phyloP scores from a whole-genome alignment of 2,797 vertebrate species.

The Falco rusticolus region DNA sequence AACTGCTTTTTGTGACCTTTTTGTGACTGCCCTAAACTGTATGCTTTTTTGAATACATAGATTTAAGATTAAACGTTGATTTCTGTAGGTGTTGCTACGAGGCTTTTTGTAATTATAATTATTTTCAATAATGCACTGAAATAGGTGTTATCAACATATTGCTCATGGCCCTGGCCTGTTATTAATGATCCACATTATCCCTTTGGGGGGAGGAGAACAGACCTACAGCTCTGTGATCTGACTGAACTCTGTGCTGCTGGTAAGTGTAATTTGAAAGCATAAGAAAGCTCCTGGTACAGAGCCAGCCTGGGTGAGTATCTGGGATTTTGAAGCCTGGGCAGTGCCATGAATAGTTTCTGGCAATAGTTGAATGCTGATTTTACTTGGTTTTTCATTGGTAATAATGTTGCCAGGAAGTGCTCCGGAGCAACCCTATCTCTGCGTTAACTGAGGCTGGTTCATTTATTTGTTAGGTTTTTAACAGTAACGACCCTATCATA shows the following conservation, averaged over 20 bases:
- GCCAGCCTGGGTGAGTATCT: not conserved
- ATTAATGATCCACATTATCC: not conserved
- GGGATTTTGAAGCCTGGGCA: not conserved
- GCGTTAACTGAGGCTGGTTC: not conserved
- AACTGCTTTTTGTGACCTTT: not conserved
- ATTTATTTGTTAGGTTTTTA: not conserved
- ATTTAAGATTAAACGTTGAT: not conserved
- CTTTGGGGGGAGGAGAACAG: not conserved
- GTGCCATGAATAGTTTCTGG: not conserved
- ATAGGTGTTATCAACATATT: not conserved
- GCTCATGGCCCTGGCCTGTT: not conserved
- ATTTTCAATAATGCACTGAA: not conserved
- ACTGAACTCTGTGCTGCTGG: not conserved
- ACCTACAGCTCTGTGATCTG: not conserved
- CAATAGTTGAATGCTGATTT: not conserved
- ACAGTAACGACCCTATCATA: not conserved
- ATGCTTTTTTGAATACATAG: not conserved
- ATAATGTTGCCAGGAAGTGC: not conserved
- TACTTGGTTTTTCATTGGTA: not conserved
- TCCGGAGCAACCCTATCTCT: not conserved
- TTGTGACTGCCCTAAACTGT: not conserved
- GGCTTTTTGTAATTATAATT: not conserved
- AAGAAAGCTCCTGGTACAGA: not conserved
- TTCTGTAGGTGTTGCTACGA: not conserved
- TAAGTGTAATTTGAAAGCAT: not conserved